Percentiles rank a stretch among this genome's conserved stretches.
These are phyloP conservation scores for Cartodere bifasciata DNA, from an alignment of 2,888 invertebrate species.

Conservation along the genomic window DNA sequence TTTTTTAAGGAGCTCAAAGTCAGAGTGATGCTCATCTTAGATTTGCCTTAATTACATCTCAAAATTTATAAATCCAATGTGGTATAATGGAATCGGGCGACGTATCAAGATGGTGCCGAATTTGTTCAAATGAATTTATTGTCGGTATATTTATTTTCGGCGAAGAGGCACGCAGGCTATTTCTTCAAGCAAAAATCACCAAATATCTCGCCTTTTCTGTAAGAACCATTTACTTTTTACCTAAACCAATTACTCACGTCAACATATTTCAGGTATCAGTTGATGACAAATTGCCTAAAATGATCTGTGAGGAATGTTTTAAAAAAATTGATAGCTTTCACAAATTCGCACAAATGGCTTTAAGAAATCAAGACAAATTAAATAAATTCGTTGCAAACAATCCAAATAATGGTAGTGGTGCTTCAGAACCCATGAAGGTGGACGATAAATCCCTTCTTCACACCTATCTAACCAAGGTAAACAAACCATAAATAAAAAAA, in stretches of 20 bases:
- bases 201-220: conserved; percentile 58
- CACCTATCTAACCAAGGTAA: conserved; percentile 42
- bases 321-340: conserved; percentile 52
- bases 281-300: conserved; percentile 55
- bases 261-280: conserved; percentile 48
- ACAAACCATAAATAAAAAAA: no score
- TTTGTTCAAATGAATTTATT: conserved; percentile 49
- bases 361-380: conserved; percentile 48
- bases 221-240: no score
- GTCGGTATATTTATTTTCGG: conserved; percentile 51
- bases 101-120: conserved; percentile 40
- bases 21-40: conserved; percentile 23
- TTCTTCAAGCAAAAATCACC: conserved; percentile 51
- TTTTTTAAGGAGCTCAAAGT: conserved; percentile 24
- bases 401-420: conserved; percentile 18
- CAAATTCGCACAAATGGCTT: conserved; percentile 52
- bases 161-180: conserved; percentile 50
- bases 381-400: conserved; percentile 25
- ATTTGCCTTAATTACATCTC: conserved; percentile 8
- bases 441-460: conserved; percentile 40
- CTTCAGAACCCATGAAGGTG: conserved; percentile 29
- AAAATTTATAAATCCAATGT: conserved; percentile 16
- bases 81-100: conserved; percentile 27
- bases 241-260: no score
- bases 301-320: conserved; percentile 52